Percentiles rank a stretch among this genome's conserved stretches.
These are phyloP conservation scores for Eupithecia tripunctaria DNA, from an alignment of 2,888 invertebrate species.

Conservation along the genomic window DNA sequence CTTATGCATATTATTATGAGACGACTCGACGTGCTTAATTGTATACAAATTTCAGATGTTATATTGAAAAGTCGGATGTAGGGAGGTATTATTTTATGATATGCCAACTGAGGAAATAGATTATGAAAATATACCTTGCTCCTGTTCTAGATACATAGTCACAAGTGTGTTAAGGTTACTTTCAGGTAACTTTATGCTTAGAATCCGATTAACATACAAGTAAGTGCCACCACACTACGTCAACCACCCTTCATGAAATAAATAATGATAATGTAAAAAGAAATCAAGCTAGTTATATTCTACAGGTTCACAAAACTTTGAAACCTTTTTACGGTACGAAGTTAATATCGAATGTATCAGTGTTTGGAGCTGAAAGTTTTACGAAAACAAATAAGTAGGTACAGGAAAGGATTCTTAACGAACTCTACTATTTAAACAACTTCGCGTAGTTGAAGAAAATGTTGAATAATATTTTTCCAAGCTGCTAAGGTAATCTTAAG, in stretches of 20 bases:
- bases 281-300: not conserved
- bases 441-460: not conserved
- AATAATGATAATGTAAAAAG: not conserved
- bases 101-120: not conserved
- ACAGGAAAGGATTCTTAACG: constrained; percentile 7
- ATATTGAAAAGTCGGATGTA: not conserved
- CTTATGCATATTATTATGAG: constrained; percentile 34
- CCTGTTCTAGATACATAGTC: not conserved
- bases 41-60: constrained; percentile 10
- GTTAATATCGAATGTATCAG: not conserved
- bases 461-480: constrained; percentile 10
- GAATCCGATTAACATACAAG: not conserved
- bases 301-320: not conserved
- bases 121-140: not conserved
- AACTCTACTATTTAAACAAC: constrained; percentile 1
- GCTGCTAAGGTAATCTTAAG: not conserved
- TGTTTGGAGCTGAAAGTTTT: constrained; percentile 5
- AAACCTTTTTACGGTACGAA: not conserved
- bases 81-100: not conserved
- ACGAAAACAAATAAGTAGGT: constrained; percentile 6
- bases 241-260: not conserved
- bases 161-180: not conserved
- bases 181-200: not conserved
- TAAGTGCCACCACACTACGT: not conserved
- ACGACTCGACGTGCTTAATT: constrained; percentile 10